phyloP scores from a whole-genome alignment of 2,113 vertebrate genomes.

The Bungarus multicinctus region DNA sequence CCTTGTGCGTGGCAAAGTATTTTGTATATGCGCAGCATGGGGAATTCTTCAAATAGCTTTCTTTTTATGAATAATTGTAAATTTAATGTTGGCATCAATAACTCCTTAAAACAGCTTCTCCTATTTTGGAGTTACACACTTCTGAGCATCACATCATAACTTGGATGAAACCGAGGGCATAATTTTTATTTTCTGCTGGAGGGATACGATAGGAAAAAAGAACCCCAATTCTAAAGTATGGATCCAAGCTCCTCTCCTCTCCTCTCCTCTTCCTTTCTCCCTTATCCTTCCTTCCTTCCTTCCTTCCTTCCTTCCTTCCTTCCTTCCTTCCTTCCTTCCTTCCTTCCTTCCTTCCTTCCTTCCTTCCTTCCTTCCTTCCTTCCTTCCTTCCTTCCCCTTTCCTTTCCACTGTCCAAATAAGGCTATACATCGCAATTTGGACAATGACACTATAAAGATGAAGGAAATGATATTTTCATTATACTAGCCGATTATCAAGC shows the following conservation, averaged over 20 bases:
- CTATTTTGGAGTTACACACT: constrained; percentile 59
- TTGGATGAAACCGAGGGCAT: constrained; percentile 60
- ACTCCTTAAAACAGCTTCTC: constrained; percentile 61
- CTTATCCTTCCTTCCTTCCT: too few species aligned
- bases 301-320: too few species aligned
- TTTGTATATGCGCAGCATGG: constrained; percentile 61
- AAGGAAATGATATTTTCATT: constrained; percentile 23
- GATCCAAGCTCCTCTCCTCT: constrained; percentile 49
- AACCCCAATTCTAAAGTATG: constrained; percentile 19
- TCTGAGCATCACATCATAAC: constrained; percentile 44
- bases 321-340: too few species aligned
- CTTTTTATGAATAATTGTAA: constrained; percentile 71
- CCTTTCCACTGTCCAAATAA: constrained; percentile 23
- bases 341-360: too few species aligned
- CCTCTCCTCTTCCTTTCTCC: background rate
- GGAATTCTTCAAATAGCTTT: constrained; percentile 68
- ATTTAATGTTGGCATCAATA: constrained; percentile 68
- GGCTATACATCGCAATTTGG: constrained; percentile 28
- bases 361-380: background rate
- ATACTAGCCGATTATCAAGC: constrained; percentile 8
- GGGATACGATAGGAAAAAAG: constrained; percentile 47
- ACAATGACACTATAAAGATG: constrained; percentile 38
- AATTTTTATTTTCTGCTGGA: constrained; percentile 34
- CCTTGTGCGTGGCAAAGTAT: constrained; percentile 60
- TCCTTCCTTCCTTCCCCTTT: too few species aligned